Conservation (phyloP, 2,888 invertebrate species). For the Oeneis ivallda region DNA sequence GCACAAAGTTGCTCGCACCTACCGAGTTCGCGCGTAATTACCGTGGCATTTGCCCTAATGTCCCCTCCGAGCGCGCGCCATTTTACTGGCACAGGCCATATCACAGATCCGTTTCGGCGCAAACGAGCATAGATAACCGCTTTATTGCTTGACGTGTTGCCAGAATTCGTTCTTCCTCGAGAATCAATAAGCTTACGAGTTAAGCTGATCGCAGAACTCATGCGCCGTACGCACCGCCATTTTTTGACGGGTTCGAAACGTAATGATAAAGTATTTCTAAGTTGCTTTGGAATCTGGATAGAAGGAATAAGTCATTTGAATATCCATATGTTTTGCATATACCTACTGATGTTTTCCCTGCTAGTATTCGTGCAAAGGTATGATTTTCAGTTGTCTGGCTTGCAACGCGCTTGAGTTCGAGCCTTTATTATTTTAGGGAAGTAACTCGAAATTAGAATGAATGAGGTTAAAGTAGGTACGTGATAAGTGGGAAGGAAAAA, state of each 20-base stretch:
- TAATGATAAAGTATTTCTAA: too few relatives aligned
- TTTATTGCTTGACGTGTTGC: slow-evolving; percentile 72
- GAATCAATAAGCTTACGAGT: slow-evolving; percentile 56
- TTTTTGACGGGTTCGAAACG: neutral
- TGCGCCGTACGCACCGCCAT: neutral
- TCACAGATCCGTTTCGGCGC: slow-evolving; percentile 63
- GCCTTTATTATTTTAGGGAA: too few relatives aligned
- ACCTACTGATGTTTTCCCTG: too few relatives aligned
- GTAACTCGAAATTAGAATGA: too few relatives aligned
- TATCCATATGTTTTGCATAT: too few relatives aligned
- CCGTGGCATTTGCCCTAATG: slow-evolving; percentile 60
- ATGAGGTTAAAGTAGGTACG: too few relatives aligned
- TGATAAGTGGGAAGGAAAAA: too few relatives aligned
- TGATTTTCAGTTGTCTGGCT: too few relatives aligned
- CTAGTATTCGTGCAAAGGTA: too few relatives aligned
- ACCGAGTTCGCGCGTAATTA: slow-evolving; percentile 68
- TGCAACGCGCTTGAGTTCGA: too few relatives aligned
- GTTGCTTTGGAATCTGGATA: too few relatives aligned
- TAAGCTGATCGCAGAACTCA: neutral
- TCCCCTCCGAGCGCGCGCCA: slow-evolving; percentile 50
- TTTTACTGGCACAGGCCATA: slow-evolving; percentile 61
- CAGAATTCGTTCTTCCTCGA: slow-evolving; percentile 48
- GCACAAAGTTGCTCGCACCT: slow-evolving; percentile 70
- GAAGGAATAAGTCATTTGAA: too few relatives aligned
- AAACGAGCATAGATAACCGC: slow-evolving; percentile 72